Evolutionary conservation across 2,888 invertebrate genomes (phyloP).

Genomic region (Caenorhabditis sp.): DNA sequence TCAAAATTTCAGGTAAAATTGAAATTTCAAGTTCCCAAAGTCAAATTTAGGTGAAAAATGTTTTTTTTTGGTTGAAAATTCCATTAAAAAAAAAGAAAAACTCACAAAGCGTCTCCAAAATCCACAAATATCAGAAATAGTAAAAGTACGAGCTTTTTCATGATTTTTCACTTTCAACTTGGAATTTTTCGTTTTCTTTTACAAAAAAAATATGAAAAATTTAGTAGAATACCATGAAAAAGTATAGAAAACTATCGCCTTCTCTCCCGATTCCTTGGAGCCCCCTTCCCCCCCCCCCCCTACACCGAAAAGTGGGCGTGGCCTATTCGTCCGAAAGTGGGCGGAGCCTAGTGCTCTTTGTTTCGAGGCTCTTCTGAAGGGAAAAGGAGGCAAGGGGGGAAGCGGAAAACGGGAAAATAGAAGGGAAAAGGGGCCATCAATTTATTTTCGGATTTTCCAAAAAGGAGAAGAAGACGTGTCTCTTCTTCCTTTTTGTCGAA

Average conservation of each 20-base stretch:
- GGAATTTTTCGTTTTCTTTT: too few species aligned
- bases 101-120: conserved; percentile 25
- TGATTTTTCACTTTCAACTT: too few species aligned
- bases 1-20: too few species aligned
- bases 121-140: conserved; percentile 17
- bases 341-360: conserved; percentile 4
- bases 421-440: conserved; percentile 34
- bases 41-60: too few species aligned
- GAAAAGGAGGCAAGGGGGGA: background rate
- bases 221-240: too few species aligned
- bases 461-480: conserved; percentile 30
- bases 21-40: background rate
- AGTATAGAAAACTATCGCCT: too few species aligned
- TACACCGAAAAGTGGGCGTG: conserved; percentile 4
- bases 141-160: too few species aligned
- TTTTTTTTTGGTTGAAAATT: too few species aligned
- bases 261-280: background rate
- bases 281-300: background rate
- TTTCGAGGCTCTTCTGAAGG: too few species aligned
- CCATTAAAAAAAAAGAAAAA: too few species aligned
- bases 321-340: background rate
- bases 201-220: background rate
- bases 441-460: conserved; percentile 30
- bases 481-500: conserved; percentile 36
- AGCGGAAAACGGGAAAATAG: background rate